Evolutionary conservation across 1,140 invertebrate genomes (phyloP).

Genomic region (Chlorops oryzae): DNA sequence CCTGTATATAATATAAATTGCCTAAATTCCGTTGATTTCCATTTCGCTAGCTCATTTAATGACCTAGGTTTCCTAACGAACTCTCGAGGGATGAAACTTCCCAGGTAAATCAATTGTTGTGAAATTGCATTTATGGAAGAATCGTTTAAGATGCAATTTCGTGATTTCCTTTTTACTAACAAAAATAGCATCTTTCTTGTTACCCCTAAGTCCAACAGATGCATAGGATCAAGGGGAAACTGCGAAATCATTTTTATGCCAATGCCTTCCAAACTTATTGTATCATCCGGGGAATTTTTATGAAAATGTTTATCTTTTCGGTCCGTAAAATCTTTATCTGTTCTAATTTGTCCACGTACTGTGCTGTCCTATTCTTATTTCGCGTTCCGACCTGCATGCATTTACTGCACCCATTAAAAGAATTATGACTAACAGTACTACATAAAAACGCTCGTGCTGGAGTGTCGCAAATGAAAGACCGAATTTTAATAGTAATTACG

Average conservation of each 20-base stretch:
- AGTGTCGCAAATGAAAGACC: neutral
- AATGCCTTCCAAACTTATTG: neutral
- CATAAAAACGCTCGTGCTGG: neutral
- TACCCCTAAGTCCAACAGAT: neutral
- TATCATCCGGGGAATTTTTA: neutral
- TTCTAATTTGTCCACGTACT: too few species aligned
- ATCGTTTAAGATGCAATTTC: too few species aligned
- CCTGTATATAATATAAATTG: too few species aligned
- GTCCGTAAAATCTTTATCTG: too few species aligned
- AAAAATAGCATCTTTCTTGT: neutral
- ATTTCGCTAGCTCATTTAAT: too few species aligned
- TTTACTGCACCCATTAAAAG: neutral
- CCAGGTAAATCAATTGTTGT: neutral
- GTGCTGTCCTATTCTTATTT: neutral
- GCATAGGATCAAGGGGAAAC: slow-evolving; percentile 1
- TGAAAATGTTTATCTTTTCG: too few species aligned
- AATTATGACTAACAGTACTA: neutral
- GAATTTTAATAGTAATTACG: neutral
- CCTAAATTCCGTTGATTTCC: too few species aligned
- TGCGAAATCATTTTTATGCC: neutral
- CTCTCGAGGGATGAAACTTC: neutral
- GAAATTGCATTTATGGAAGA: too few species aligned
- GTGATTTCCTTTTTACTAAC: neutral
- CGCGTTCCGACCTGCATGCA: neutral
- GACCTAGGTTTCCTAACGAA: too few species aligned